Conservation (phyloP, 2,797 vertebrate species). For the Ambastaia sidthimunki region DNA sequence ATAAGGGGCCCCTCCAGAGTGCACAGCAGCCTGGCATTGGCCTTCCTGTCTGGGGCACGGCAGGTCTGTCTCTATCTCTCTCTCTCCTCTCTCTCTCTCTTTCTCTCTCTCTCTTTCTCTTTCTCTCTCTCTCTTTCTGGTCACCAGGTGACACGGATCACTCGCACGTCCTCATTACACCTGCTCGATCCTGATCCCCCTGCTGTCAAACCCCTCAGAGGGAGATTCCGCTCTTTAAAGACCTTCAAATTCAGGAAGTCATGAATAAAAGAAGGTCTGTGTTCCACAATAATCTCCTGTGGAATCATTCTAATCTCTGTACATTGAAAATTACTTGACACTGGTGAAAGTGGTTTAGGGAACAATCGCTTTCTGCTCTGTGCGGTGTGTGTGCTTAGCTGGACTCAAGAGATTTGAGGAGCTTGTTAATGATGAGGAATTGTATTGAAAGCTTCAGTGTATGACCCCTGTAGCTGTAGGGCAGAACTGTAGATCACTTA, state of each 20-base stretch:
- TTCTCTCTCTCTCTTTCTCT: not conserved
- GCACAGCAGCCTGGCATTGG: slow-evolving; percentile 4
- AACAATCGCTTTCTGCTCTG: not conserved
- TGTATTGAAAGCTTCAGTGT: not conserved
- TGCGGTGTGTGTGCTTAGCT: not conserved
- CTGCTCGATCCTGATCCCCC: not conserved
- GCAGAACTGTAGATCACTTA: slow-evolving; percentile 5
- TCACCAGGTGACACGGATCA: slow-evolving; percentile 3
- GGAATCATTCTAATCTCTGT: slow-evolving; percentile 5
- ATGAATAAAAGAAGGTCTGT: not conserved
- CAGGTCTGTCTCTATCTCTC: too few relatives aligned
- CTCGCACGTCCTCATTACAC: slow-evolving; percentile 33
- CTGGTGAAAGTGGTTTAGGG: slow-evolving; percentile 6
- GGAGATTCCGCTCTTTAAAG: slow-evolving; percentile 10
- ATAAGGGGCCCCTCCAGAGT: slow-evolving; percentile 31
- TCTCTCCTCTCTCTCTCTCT: not conserved
- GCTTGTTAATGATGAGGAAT: not conserved
- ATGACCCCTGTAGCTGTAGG: not conserved
- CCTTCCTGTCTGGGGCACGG: not conserved
- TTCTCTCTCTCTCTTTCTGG: not conserved
- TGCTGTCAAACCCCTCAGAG: not conserved
- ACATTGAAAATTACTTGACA: slow-evolving; percentile 9
- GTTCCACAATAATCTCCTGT: slow-evolving; percentile 3
- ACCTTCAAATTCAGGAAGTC: slow-evolving; percentile 13
- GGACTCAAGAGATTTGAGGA: not conserved